phyloP scores from a whole-genome alignment of 2,888 invertebrate genomes.

The Heliconius hortense region DNA sequence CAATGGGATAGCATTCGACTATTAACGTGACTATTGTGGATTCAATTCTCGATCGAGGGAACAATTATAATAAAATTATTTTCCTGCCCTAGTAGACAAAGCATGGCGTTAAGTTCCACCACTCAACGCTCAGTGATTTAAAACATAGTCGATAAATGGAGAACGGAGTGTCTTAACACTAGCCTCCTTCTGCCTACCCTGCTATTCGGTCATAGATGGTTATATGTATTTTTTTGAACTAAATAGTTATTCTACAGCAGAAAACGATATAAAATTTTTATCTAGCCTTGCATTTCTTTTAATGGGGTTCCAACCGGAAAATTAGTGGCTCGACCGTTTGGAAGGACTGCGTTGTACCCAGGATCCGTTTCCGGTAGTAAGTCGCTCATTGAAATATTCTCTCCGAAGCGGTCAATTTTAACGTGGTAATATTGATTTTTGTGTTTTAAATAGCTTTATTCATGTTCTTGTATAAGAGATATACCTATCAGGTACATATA shows the following conservation, averaged over 20 bases:
- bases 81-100: not conserved
- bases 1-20: too few relatives aligned
- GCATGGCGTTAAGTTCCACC: not conserved
- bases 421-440: conserved; percentile 6
- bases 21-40: not conserved
- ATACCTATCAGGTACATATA: too few relatives aligned
- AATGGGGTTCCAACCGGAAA: conserved; percentile 44
- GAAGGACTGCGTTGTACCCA: conserved; percentile 30
- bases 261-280: conserved; percentile 29
- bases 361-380: conserved; percentile 35
- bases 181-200: not conserved
- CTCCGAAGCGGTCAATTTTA: not conserved
- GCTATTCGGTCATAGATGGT: not conserved
- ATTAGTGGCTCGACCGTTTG: conserved; percentile 45
- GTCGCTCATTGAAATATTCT: conserved; percentile 33
- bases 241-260: conserved; percentile 6
- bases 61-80: not conserved
- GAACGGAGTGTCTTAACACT: not conserved
- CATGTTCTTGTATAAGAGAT: not conserved
- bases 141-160: not conserved
- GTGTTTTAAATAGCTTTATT: not conserved
- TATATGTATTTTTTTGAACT: not conserved
- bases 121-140: not conserved
- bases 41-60: not conserved
- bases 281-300: conserved; percentile 41